Evolutionary conservation across 2,797 vertebrate genomes (phyloP), one percentile per base, ranked within the genome.

Genomic region (Microhierax caerulescens): DNA sequence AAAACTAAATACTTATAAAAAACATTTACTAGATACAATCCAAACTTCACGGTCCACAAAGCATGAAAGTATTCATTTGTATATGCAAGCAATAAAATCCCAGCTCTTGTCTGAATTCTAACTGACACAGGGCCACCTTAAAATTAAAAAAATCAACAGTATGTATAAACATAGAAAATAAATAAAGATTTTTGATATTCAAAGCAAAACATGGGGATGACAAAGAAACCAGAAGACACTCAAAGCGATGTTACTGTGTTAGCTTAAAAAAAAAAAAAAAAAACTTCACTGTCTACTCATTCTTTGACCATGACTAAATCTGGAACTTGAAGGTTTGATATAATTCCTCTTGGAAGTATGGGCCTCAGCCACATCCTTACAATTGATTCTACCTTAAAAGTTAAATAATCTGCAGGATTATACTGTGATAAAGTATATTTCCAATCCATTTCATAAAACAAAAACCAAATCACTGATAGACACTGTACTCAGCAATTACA

Each of bases 1-100:
- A 91, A 80, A 63, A 91, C 69, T 86, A 72, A 95, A 91, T 90
- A 91, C 96, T 95, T 90, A 69, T 78, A 84, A 93, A 96, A 96
- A 78, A 3, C 16, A 91, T 97, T 94, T 89, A 64, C 53, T 65
- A 91, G 86, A 96, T 83, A 93, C 64, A 96, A 89, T 85, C 81
- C 75, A 69, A 93, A 94, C 67, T 88, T 92, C 88, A 96, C 5
- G 23, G 88, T 82, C 68, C 68, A 54, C 56, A 86, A 94, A 96
- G 90, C 94, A 83, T 54, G 63, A 63, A 1, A 85, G 56, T 5
- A 85, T 74, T 80, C 37, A 79, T 68, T 34, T 83, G 48, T 80
- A 68, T 47, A 89, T 20, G 41, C 57, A 89, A 69, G 74, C n/a
- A 94, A 45, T 77, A 87, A 95, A 84, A 93, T 41, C 57, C 86